Base-by-base conservation (phyloP, 2,797 vertebrate genomes). In the Pelodytes ibericus region DNA sequence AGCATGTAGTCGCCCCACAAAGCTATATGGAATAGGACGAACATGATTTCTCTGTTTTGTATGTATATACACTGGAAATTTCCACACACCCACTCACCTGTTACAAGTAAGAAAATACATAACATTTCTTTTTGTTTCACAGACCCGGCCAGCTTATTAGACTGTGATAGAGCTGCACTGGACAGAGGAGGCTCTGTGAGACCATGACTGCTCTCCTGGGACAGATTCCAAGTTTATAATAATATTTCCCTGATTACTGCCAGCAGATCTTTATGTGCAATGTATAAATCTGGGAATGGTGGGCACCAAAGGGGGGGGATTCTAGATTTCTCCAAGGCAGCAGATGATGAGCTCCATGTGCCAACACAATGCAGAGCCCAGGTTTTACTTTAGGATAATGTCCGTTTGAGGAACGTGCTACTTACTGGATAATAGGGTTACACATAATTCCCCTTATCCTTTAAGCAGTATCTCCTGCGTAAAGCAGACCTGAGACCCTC, bases 251-350 rank as follows among this genome's bases (percentile, higher is more conserved):
- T 25, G 29, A 51, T 41, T 56, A 26, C 75, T 77, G 68, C 68
- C 68, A 72, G 53, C 60, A 60, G 39, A 31, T 26, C 51, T 77
- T 49, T 59, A 59, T 71, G 33, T 64, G 47, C 61, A 77, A 71
- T 77, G 59, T 77, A 65, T 58, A 77, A 39, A 58, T 51, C 26
- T n/a, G n/a, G n/a, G n/a, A n/a, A n/a, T n/a, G n/a, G 59, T 13
- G 18, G 44, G 29, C 33, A 36, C 11, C 5, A 11, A 5, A 36
- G 5, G 11, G 13, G 59, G 66, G 22, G 20, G 26, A 39, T 64
- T 77, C 47, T 47, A 25, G 60, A 44, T 25, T 49, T 58, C 10
- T 71, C 39, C 18, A n/a, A 62, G 74, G 62, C 44, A 20, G 58
- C 53, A 16, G 31, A 20, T 30, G 20, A 31, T 16, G 36, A 9